phyloP scores from a whole-genome alignment of 2,113 vertebrate genomes.

The Ciconia maguari region DNA sequence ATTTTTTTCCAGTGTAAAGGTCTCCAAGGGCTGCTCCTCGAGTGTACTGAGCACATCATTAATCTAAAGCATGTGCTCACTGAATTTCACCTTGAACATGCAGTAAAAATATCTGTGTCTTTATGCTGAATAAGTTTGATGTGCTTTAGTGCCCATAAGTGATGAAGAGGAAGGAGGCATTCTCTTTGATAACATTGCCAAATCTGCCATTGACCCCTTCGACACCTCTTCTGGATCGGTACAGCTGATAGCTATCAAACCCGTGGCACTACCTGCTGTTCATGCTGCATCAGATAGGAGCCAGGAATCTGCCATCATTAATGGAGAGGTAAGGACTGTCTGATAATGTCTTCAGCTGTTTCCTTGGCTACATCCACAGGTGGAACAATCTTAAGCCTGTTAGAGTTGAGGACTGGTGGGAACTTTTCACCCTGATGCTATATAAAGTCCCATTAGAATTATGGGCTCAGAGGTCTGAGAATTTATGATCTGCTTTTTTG shows the following conservation, averaged over 20 bases:
- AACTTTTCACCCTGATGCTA: not conserved
- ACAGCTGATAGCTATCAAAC: constrained; percentile 93
- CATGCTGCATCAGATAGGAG: constrained; percentile 86
- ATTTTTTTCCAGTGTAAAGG: not conserved
- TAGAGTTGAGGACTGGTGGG: not conserved
- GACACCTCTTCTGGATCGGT: constrained; percentile 95
- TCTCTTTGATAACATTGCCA: constrained; percentile 77
- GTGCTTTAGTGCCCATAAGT: constrained; percentile 69
- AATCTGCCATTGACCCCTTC: constrained; percentile 82
- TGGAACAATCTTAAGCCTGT: not conserved
- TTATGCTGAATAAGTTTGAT: constrained; percentile 41
- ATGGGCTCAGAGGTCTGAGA: not conserved
- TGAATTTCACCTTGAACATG: not conserved
- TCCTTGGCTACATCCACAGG: not conserved
- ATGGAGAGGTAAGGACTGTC: constrained; percentile 87
- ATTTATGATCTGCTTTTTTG: not conserved
- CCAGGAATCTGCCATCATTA: constrained; percentile 86
- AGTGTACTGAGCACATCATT: not conserved
- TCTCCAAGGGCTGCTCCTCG: not conserved
- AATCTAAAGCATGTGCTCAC: not conserved
- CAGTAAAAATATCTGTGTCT: not conserved
- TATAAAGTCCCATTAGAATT: not conserved
- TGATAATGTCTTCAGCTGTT: not conserved
- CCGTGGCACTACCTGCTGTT: constrained; percentile 78
- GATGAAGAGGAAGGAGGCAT: constrained; percentile 78